A percentile compares a stretch with the other conserved stretches of the same genome.
Evolutionary conservation across 2,888 invertebrate genomes (phyloP).

Genomic region (Poecilobothrus nobilitatus): DNA sequence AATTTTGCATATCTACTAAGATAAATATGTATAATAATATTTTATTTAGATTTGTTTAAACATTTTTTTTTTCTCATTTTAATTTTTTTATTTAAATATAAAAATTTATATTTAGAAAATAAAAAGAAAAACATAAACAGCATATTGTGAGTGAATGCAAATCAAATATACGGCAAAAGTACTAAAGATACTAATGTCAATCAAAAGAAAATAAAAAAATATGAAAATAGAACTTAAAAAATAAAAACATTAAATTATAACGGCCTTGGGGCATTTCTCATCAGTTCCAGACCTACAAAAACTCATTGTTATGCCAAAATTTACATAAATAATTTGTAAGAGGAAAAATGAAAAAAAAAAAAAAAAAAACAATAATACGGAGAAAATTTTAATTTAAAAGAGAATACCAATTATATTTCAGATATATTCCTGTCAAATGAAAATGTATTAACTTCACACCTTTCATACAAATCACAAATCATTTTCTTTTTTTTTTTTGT

Average conservation of each 20-base stretch:
- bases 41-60: too few species aligned
- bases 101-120: too few species aligned
- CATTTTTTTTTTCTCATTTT: too few species aligned
- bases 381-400: too few species aligned
- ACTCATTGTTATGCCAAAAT: not conserved
- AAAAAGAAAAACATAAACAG: too few species aligned
- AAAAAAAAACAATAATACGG: not conserved
- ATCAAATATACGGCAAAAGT: not conserved
- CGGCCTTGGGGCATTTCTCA: not conserved
- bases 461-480: constrained; percentile 6
- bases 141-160: not conserved
- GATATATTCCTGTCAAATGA: not conserved
- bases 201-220: not conserved
- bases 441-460: constrained; percentile 6
- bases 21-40: too few species aligned
- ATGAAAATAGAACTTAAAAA: not conserved
- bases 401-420: not conserved
- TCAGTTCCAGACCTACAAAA: not conserved
- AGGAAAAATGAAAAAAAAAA: not conserved
- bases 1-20: too few species aligned
- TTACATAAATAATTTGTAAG: not conserved
- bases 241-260: not conserved
- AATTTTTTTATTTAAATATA: too few species aligned
- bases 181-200: not conserved
- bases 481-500: not conserved